Base-by-base conservation (phyloP, 2,797 vertebrate genomes). In the Rhodeus uyekii region DNA sequence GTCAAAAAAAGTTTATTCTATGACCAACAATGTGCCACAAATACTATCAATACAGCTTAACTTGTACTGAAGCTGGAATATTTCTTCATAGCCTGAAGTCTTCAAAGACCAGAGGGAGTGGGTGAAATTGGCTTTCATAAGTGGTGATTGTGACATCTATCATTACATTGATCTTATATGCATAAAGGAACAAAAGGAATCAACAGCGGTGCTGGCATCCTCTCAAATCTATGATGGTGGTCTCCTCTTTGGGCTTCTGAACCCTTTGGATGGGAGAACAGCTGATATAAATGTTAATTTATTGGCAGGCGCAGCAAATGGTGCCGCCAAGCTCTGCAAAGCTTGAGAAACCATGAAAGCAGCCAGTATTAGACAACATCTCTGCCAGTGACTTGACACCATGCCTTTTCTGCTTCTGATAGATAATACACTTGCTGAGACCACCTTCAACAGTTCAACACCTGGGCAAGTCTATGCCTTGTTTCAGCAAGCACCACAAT, bases 271-370 rank as follows among this genome's bases (percentile, higher is more conserved):
- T 48, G 32, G 32, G 32, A 48, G 58, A 48, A 50, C 55, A 77
- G 82, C 38, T 48, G 61, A 75, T 75, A 73, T 29, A 55, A 74
- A 68, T 75, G 72, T 73, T 80, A 68, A 84, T 75, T 80, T 67
- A 39, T 38, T 69, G 83, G 83, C 67, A 73, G 36, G 82, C 34
- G 14, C 6, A 34, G 24, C 60, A 53, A 68, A 55, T 2, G 5
- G 8, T 34, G 12, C 32, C 12, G 46, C 77, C 76, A 80, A 74
- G 38, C 58, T 53, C 13, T 61, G 46, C 19, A 53, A 74, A 58
- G 67, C 76, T 53, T 39, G 9, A 65, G 68, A 65, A 60, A 64
- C 55, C 50, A 42, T 79, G 14, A 55, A 73, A 73, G 68, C 39
- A 67, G 50, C 48, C 63, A 44, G 64, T 36, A 76, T 83, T 79